Evolutionary conservation across 2,888 invertebrate genomes (phyloP).

Genomic region (Xestia xanthographa): DNA sequence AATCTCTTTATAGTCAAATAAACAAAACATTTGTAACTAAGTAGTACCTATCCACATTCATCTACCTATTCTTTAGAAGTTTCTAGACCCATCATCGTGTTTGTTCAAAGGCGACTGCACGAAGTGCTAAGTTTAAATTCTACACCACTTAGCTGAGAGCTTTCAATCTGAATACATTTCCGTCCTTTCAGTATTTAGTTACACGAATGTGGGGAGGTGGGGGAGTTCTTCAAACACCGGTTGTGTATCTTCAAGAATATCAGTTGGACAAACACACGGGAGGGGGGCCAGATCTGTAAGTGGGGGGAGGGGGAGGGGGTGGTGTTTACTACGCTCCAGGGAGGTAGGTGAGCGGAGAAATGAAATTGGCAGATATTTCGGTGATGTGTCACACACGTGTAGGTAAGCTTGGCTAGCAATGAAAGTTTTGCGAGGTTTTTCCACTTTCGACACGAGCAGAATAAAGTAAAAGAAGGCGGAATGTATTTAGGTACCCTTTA

Average conservation of each 20-base stretch:
- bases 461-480: conserved; percentile 83
- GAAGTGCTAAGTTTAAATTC: conserved; percentile 80
- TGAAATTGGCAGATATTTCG: conserved; percentile 90
- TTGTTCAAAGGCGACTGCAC: conserved; percentile 80
- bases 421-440: conserved; percentile 87
- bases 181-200: conserved; percentile 57
- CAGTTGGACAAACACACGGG: conserved; percentile 85
- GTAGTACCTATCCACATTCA: conserved; percentile 66
- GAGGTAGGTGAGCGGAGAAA: conserved; percentile 87
- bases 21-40: conserved; percentile 74
- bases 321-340: conserved; percentile 88
- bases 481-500: conserved; percentile 72
- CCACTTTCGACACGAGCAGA: conserved; percentile 83
- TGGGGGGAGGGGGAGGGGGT: conserved; percentile 76
- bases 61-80: conserved; percentile 81
- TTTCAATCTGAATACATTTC: conserved; percentile 67
- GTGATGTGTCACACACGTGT: conserved; percentile 86
- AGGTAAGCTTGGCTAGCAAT: conserved; percentile 84
- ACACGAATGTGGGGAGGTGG: conserved; percentile 62
- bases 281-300: conserved; percentile 69
- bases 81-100: conserved; percentile 85
- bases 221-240: conserved; percentile 76
- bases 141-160: conserved; percentile 74
- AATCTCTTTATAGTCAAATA: conserved; percentile 66
- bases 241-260: conserved; percentile 85